Evolutionary conservation across 2,113 vertebrate genomes (phyloP).

Genomic region (Ploceus nigricollis): DNA sequence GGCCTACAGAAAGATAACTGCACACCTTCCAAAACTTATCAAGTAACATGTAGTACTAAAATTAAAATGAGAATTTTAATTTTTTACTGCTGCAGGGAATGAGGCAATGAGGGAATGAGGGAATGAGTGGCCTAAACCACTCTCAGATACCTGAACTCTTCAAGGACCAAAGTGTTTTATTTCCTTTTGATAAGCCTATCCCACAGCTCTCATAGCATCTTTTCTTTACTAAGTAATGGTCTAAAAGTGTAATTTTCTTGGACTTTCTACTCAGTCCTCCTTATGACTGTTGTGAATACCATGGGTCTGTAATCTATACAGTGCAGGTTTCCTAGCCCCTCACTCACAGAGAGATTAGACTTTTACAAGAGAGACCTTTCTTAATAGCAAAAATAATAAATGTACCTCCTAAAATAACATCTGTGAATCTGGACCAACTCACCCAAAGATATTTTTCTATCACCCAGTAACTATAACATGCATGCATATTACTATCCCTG

Average conservation of each 20-base stretch:
- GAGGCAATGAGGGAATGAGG: too few relatives aligned
- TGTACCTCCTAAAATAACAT: conserved; percentile 28
- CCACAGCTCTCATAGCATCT: conserved; percentile 4
- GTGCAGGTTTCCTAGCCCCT: neutral
- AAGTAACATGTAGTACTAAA: neutral
- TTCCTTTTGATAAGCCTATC: conserved; percentile 40
- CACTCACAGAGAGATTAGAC: conserved; percentile 8
- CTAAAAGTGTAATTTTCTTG: conserved; percentile 20
- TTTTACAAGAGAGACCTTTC: conserved; percentile 39
- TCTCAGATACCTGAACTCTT: neutral
- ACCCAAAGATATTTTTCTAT: conserved; percentile 39
- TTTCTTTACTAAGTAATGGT: neutral
- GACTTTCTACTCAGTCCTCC: neutral
- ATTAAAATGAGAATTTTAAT: neutral
- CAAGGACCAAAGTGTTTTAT: conserved; percentile 25
- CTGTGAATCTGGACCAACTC: neutral
- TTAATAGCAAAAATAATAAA: conserved; percentile 41
- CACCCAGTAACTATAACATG: conserved; percentile 28
- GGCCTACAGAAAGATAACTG: neutral
- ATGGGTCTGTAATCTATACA: neutral
- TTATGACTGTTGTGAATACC: neutral
- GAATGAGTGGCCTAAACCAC: neutral
- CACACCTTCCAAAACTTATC: neutral
- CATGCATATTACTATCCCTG: neutral
- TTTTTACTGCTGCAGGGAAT: neutral